Percentiles rank a stretch among this genome's conserved stretches.
These are phyloP conservation scores for Corvus hawaiiensis DNA, from an alignment of 2,113 vertebrate species.

Conservation along the genomic window DNA sequence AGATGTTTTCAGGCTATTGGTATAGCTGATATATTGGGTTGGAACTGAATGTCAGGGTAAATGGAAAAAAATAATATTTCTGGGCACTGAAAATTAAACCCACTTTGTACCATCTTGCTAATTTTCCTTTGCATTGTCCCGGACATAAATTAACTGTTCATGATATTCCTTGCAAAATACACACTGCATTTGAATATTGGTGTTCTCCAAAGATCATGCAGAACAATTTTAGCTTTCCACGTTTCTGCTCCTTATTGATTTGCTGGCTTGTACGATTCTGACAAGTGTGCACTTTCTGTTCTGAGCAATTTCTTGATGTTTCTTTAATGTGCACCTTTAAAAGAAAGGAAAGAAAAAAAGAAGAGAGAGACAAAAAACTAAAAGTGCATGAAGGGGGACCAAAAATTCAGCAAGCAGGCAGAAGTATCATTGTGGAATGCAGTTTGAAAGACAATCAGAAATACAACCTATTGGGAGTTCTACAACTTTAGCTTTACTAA, in stretches of 20 bases:
- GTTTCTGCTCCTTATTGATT: background rate
- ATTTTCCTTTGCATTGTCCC: background rate
- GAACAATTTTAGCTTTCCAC: background rate
- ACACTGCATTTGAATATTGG: background rate
- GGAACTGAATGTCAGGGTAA: background rate
- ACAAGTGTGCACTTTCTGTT: background rate
- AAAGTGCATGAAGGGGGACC: background rate
- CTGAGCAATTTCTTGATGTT: background rate
- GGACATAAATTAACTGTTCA: background rate
- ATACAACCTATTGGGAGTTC: background rate
- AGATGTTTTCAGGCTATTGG: background rate
- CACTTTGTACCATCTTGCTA: background rate
- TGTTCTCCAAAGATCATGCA: background rate
- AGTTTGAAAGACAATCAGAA: background rate
- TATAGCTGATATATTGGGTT: background rate
- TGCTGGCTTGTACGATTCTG: background rate
- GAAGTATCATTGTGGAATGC: background rate
- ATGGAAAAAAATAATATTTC: background rate
- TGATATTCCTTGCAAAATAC: background rate
- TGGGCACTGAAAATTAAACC: background rate
- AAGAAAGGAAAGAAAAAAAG: background rate
- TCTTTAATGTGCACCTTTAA: background rate
- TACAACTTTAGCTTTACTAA: background rate
- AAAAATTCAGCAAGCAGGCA: background rate
- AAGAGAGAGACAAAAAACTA: too few species aligned